phyloP scores from a whole-genome alignment of 1,140 invertebrate genomes.

The Diplogasteroides magnus region DNA sequence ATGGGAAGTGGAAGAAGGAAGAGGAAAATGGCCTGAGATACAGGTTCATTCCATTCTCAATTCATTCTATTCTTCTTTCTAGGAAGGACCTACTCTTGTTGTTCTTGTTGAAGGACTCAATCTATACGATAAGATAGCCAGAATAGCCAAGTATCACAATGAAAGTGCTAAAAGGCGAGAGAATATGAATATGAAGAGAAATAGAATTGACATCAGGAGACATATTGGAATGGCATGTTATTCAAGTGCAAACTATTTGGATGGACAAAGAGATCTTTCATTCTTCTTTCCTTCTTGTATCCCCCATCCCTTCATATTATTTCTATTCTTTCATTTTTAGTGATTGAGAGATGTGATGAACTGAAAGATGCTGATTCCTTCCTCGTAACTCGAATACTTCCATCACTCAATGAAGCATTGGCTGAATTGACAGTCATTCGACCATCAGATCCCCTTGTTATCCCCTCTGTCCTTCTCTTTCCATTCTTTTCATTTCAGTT shows the following conservation, averaged over 20 bases:
- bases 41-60: not conserved
- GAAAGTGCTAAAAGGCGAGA: not conserved
- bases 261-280: not conserved
- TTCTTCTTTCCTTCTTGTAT: not conserved
- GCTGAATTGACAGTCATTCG: not conserved
- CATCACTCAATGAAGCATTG: not conserved
- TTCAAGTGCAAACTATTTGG: not conserved
- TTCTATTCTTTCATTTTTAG: not conserved
- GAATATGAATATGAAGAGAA: too few relatives aligned
- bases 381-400: not conserved
- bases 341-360: not conserved
- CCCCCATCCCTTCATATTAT: not conserved
- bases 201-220: too few relatives aligned
- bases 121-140: not conserved
- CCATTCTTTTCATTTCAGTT: not conserved
- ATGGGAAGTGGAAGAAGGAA: not conserved
- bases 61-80: too few relatives aligned
- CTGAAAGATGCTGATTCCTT: not conserved
- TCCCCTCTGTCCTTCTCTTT: not conserved
- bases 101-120: not conserved
- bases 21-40: not conserved
- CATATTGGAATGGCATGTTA: too few relatives aligned
- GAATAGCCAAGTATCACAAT: not conserved
- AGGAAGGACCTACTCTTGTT: not conserved
- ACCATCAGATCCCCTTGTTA: not conserved